phyloP scores from a whole-genome alignment of 2,113 vertebrate species.

The Psettodes erumei region DNA sequence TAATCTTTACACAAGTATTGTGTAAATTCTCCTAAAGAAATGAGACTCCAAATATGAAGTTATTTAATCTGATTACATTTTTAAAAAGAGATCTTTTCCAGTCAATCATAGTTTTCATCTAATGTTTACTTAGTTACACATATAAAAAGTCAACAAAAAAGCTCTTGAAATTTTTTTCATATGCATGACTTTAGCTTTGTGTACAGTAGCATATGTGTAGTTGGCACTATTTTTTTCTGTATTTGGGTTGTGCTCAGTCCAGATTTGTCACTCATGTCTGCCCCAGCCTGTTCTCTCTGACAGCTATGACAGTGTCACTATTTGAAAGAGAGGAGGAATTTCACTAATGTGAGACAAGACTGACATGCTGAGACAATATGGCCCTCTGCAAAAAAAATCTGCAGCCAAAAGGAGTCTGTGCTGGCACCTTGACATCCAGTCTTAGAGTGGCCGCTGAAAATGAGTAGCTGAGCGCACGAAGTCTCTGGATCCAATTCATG shows the following conservation, averaged over 20 bases:
- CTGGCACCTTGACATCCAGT: neutral
- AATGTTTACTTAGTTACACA: too few relatives aligned
- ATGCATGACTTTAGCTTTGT: too few relatives aligned
- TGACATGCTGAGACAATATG: neutral
- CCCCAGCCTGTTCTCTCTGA: neutral
- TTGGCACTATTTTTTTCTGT: constrained; percentile 6
- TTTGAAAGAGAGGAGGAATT: neutral
- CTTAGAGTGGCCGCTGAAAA: neutral
- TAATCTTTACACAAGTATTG: too few relatives aligned
- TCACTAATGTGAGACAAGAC: neutral
- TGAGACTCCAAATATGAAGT: too few relatives aligned
- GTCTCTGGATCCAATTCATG: neutral
- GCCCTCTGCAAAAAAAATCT: neutral
- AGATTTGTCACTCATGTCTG: neutral
- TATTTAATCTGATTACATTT: too few relatives aligned
- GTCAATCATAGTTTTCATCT: too few relatives aligned
- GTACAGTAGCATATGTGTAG: neutral
- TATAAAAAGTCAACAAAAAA: too few relatives aligned
- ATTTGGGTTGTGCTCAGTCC: neutral
- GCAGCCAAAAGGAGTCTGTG: neutral
- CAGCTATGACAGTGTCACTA: neutral
- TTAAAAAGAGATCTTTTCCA: too few relatives aligned
- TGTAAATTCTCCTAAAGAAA: too few relatives aligned
- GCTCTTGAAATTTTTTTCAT: too few relatives aligned
- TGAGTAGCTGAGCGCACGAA: neutral